Evolutionary conservation across 2,888 invertebrate genomes (phyloP), one percentile per base, ranked within the genome.

Genomic region (Noctua fimbriata): DNA sequence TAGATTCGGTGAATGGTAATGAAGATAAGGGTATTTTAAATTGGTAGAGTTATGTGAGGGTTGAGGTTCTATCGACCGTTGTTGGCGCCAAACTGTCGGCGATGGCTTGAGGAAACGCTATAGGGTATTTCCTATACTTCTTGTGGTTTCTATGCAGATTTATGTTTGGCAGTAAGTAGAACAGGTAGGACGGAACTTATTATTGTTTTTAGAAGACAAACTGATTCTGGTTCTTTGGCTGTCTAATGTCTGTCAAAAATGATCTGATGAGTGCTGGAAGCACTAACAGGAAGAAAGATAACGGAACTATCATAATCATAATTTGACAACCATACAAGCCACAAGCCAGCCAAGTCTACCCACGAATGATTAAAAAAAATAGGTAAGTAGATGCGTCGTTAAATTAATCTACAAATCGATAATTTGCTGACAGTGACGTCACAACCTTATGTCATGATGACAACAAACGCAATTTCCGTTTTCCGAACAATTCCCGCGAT

Each of bases 381-480:
- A 28, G 5, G 5, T 36, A 21, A 12, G 12, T 65, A 21, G 24
- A 12, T 9, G 36, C 6, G 24, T 66, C 12, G 32, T 36, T 69
- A 71, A 58, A 78, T 7, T 4, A 36, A 47, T 63, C 10, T 36
- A 55, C 63, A 67, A 77, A 81, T 69, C 77, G 74, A 72, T 60
- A n/a, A 77, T 16, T 67, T 49, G 21, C 55, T 44, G 10, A 49
- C 9, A 79, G 36, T 85, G 77, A 82, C 80, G 82, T 83, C 80
- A 85, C 60, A 58, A 47, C 87, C 81, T 71, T 79, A 73, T 76
- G 76, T 28, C 76, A 77, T 52, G 82, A 82, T 79, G 84, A 87
- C 76, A 83, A 88, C 80, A 88, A 89, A 87, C 60, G 87, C 83
- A 93, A 93, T 94, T 93, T 94, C 94, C 94, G 95, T 95, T 95